These are phyloP conservation scores for Monoplex corrugatus DNA, from an alignment of 2,888 invertebrate species.

Conservation along the genomic window DNA sequence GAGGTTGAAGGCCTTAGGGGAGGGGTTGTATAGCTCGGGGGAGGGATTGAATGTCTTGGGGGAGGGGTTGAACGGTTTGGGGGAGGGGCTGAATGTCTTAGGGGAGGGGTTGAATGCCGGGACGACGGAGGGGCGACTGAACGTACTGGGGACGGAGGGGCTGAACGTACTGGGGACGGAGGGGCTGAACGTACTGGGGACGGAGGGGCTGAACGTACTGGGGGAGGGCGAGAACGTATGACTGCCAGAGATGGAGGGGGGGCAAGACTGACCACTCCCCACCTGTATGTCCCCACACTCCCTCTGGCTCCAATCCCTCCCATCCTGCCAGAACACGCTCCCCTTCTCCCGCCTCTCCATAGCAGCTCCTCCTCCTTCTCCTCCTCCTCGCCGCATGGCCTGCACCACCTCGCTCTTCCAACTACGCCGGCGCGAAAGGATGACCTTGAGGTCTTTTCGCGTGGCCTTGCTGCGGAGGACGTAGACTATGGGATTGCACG, in stretches of 20 bases:
- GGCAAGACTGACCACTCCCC: neutral
- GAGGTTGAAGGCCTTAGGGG: no score
- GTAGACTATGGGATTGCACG: slow-evolving; percentile 89
- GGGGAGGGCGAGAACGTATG: neutral
- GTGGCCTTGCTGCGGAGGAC: slow-evolving; percentile 85
- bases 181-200: no score
- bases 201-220: no score
- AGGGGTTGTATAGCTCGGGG: no score
- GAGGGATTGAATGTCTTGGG: no score
- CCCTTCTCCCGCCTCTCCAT: slow-evolving; percentile 36
- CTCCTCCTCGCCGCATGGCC: slow-evolving; percentile 40
- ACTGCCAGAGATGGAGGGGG: neutral
- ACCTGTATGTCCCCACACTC: slow-evolving; percentile 24
- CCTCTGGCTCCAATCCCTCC: slow-evolving; percentile 35
- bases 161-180: no score
- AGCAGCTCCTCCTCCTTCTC: slow-evolving; percentile 25
- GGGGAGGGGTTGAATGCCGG: no score
- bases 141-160: no score
- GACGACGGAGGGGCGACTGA: no score
- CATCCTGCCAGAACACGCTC: neutral
- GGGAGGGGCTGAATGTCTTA: no score
- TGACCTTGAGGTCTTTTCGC: slow-evolving; percentile 65
- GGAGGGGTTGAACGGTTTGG: no score
- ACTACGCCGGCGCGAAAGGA: slow-evolving; percentile 58
- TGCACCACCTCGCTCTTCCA: slow-evolving; percentile 15